These are phyloP conservation scores for Zelleria hepariella DNA, from an alignment of 2,888 invertebrate species.

Conservation along the genomic window DNA sequence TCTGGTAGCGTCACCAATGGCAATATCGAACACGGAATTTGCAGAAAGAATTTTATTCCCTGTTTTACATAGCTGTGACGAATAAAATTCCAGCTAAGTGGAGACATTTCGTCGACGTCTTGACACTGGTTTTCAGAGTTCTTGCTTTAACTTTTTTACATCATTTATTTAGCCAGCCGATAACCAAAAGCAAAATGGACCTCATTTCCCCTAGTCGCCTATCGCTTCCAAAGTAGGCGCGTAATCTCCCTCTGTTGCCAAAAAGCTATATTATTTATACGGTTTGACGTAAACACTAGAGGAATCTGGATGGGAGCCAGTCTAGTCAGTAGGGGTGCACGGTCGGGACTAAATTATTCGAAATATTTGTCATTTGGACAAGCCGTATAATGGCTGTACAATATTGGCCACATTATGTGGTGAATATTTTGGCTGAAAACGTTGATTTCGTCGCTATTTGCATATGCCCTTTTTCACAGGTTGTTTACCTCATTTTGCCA, in stretches of 20 bases:
- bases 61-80: too few species aligned
- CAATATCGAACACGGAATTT: too few species aligned
- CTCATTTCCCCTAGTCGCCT: neutral
- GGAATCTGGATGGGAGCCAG: conserved; percentile 39
- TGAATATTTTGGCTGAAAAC: neutral
- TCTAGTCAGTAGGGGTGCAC: conserved; percentile 10
- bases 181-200: neutral
- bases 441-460: neutral
- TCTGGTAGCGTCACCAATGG: too few species aligned
- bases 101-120: too few species aligned
- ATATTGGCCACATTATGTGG: neutral
- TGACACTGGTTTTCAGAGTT: too few species aligned
- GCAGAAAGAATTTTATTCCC: too few species aligned
- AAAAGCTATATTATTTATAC: conserved; percentile 45
- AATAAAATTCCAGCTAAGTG: too few species aligned
- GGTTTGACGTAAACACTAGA: conserved; percentile 36
- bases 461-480: too few species aligned
- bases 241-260: conserved; percentile 31
- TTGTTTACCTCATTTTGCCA: too few species aligned
- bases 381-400: neutral
- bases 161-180: too few species aligned
- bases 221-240: neutral
- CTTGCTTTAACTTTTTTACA: neutral
- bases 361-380: neutral
- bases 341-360: neutral